These are phyloP conservation scores for Pleuronectes platessa DNA, from an alignment of 2,113 vertebrate genomes.

Conservation along the genomic window DNA sequence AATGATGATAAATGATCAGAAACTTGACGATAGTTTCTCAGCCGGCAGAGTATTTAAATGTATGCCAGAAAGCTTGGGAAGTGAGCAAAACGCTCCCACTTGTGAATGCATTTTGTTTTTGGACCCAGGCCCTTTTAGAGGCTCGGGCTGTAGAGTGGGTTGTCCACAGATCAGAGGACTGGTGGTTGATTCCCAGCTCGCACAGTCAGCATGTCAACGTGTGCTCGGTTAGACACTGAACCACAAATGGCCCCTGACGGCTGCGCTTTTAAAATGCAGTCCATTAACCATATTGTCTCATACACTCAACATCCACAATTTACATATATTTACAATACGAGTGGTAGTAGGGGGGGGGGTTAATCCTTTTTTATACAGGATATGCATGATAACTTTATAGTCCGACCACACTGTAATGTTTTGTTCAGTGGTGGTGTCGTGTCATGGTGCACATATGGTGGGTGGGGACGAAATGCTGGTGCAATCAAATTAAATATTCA, in stretches of 20 bases:
- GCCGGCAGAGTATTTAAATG: background rate
- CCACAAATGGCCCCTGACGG: background rate
- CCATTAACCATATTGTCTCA: background rate
- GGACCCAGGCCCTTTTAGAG: background rate
- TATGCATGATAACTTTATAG: too few species aligned
- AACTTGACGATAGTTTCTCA: background rate
- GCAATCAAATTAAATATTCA: background rate
- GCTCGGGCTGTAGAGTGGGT: background rate
- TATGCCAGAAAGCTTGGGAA: background rate
- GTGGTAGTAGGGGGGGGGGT: too few species aligned
- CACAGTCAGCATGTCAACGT: background rate
- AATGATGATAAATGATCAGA: background rate
- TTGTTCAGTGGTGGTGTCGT: background rate
- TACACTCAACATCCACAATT: background rate
- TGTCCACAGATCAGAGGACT: background rate
- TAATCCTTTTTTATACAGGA: too few species aligned
- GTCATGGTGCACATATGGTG: background rate
- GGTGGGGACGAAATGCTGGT: conserved; percentile 3
- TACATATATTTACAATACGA: too few species aligned
- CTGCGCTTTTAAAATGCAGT: background rate
- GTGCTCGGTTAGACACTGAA: background rate
- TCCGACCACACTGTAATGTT: too few species aligned
- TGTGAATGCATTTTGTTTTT: background rate
- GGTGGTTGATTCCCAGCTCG: background rate
- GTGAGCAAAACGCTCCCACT: too few species aligned